Percentiles rank a stretch among this genome's conserved stretches.
phyloP scores from a whole-genome alignment of 1,140 invertebrate genomes.

The Euura saliciscinereae region DNA sequence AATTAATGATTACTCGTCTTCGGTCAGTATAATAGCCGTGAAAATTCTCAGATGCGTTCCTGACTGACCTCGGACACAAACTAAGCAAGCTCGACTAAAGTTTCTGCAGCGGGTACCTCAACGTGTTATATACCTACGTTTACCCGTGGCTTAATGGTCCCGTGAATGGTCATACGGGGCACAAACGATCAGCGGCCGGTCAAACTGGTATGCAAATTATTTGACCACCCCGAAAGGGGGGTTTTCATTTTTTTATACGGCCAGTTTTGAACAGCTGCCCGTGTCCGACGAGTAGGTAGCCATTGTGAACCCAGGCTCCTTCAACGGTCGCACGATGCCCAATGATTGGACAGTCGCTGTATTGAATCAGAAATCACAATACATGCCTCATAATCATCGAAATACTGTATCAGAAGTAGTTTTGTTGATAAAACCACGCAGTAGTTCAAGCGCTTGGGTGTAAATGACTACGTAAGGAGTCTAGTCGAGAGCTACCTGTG shows the following conservation, averaged over 20 bases:
- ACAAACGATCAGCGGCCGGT: constrained; percentile 18
- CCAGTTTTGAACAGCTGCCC: neutral
- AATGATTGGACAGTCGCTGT: neutral
- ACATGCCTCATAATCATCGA: no score
- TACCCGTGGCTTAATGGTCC: neutral
- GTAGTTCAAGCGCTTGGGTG: no score
- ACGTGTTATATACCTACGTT: constrained; percentile 11
- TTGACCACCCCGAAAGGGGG: constrained; percentile 28
- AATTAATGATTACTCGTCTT: no score
- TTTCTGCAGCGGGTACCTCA: neutral
- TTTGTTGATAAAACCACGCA: no score
- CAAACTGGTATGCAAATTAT: constrained; percentile 44
- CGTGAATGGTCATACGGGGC: constrained; percentile 12
- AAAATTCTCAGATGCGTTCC: neutral
- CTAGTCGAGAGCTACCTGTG: no score
- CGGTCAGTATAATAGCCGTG: no score
- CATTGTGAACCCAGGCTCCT: neutral
- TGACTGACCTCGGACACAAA: constrained; percentile 1
- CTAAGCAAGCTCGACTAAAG: neutral
- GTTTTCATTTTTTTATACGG: constrained; percentile 2
- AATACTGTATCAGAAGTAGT: no score
- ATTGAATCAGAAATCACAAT: no score
- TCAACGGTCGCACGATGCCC: neutral
- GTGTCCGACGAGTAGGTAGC: neutral
- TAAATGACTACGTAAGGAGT: no score